Conservation (phyloP, 2,797 vertebrate genomes). For the Cirrhinus mrigala region DNA sequence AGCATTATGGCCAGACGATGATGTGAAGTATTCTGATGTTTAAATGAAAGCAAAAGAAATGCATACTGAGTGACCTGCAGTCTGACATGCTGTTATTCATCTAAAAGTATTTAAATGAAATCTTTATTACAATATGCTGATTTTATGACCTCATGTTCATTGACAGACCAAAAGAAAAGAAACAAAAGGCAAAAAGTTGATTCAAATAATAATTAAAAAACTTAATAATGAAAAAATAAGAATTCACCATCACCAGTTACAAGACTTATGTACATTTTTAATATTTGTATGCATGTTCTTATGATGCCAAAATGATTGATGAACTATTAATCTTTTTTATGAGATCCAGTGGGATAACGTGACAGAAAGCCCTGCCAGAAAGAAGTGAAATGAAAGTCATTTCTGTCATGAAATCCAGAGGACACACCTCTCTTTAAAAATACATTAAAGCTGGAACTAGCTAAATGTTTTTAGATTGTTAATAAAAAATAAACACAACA, state of each 20-base stretch:
- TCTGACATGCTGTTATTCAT: conserved; percentile 17
- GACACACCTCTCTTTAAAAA: neutral
- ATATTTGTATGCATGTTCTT: neutral
- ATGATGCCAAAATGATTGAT: neutral
- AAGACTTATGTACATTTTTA: too few species aligned
- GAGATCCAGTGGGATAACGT: neutral
- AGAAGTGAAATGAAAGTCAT: neutral
- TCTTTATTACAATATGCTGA: neutral
- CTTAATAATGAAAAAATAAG: too few species aligned
- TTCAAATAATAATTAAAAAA: too few species aligned
- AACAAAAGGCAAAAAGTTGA: too few species aligned
- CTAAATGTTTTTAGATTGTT: neutral
- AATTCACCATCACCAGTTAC: neutral
- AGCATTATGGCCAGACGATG: neutral
- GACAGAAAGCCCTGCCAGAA: neutral
- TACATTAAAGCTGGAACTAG: neutral
- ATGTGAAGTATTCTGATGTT: conserved; percentile 2
- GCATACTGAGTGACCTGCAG: neutral
- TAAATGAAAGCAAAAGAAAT: neutral
- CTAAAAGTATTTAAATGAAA: neutral
- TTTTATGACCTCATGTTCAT: neutral
- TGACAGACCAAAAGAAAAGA: neutral
- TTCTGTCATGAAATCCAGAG: neutral
- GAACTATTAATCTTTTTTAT: neutral
- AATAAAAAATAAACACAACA: neutral